phyloP scores from a whole-genome alignment of 2,113 vertebrate species.

The Elephas maximus region DNA sequence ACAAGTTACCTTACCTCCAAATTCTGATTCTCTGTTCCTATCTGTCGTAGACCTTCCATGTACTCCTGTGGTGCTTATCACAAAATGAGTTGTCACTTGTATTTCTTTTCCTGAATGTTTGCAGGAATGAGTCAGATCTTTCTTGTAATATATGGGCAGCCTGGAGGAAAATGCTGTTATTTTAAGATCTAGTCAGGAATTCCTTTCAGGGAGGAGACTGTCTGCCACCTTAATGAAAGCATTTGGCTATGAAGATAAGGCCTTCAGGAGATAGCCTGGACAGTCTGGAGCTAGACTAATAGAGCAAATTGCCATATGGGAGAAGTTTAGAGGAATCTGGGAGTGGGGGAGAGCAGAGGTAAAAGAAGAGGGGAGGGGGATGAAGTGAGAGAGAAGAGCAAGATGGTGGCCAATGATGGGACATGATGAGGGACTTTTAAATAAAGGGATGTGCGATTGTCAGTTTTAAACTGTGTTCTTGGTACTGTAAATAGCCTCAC shows the following conservation, averaged over 20 bases:
- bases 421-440: not conserved
- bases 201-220: conserved; percentile 72
- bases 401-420: not conserved
- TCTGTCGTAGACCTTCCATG: not conserved
- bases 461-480: not conserved
- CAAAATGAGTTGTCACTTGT: conserved; percentile 53
- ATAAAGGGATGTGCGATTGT: not conserved
- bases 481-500: not conserved
- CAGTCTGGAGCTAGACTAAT: conserved; percentile 42
- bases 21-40: not conserved
- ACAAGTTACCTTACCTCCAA: not conserved
- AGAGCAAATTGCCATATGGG: not conserved
- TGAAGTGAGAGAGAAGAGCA: not conserved
- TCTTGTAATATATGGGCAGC: conserved; percentile 29
- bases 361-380: not conserved
- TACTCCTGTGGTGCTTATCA: conserved; percentile 55
- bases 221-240: conserved; percentile 57
- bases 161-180: conserved; percentile 68
- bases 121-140: conserved; percentile 55
- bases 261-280: not conserved
- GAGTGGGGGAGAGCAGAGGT: not conserved
- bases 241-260: conserved; percentile 74
- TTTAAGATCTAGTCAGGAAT: conserved; percentile 73
- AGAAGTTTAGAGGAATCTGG: not conserved
- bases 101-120: conserved; percentile 60